Conservation (phyloP, 2,888 invertebrate species). For the Stenichneumon culpator region DNA sequence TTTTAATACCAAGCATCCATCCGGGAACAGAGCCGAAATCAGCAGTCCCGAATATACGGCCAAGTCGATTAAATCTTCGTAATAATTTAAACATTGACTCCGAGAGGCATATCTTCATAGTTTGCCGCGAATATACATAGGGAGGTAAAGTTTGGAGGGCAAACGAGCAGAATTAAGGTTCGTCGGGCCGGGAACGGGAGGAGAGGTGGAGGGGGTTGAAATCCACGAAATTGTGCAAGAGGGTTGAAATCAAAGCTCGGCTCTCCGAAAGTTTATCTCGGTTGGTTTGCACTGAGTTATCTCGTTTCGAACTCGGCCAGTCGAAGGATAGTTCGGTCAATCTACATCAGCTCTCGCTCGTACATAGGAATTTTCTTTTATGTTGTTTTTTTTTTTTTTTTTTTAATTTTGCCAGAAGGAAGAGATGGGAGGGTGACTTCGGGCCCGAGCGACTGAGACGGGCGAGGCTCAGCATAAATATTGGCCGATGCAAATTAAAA, state of each 20-base stretch:
- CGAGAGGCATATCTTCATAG: neutral
- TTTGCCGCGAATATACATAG: neutral
- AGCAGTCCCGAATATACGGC: neutral
- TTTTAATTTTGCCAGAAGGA: too few relatives aligned
- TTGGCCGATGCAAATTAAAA: slow-evolving; percentile 73
- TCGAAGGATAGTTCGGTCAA: slow-evolving; percentile 46
- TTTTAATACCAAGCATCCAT: neutral
- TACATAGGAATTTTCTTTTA: slow-evolving; percentile 45
- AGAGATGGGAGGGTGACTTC: neutral
- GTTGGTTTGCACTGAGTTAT: slow-evolving; percentile 56
- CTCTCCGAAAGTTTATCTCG: slow-evolving; percentile 14
- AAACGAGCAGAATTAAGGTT: slow-evolving; percentile 16
- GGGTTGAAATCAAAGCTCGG: slow-evolving; percentile 17
- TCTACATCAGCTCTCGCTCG: slow-evolving; percentile 36
- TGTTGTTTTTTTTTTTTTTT: too few relatives aligned
- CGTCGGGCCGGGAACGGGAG: neutral
- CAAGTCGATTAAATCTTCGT: slow-evolving; percentile 6
- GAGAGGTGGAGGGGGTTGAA: too few relatives aligned
- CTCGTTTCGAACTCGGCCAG: slow-evolving; percentile 48
- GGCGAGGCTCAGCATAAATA: slow-evolving; percentile 68
- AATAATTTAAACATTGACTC: neutral
- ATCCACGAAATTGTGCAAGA: neutral
- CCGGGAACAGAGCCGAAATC: neutral
- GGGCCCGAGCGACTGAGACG: neutral
- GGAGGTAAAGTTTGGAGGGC: neutral